These are phyloP conservation scores for Tympanoctomys barrerae DNA, from an alignment of 2,797 vertebrate species.

Conservation along the genomic window DNA sequence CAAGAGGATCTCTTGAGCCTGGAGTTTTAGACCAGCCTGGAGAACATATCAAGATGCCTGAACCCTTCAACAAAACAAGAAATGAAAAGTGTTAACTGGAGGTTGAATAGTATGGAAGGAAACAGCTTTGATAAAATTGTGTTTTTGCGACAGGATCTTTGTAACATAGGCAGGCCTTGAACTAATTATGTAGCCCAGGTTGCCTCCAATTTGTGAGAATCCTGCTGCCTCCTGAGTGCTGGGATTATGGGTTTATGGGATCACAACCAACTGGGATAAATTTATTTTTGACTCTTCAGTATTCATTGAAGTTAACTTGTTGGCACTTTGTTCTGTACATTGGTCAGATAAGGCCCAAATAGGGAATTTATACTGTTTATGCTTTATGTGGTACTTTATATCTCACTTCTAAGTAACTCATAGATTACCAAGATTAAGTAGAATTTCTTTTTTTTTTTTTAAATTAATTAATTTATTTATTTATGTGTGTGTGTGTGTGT, in stretches of 20 bases:
- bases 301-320: constrained; percentile 41
- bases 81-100: not conserved
- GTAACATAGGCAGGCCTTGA: not conserved
- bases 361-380: not conserved
- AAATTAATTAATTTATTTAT: too few species aligned
- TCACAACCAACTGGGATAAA: not conserved
- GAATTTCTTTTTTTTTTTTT: too few species aligned
- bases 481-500: too few species aligned
- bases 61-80: not conserved
- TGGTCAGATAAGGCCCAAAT: not conserved
- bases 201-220: not conserved
- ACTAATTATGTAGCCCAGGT: not conserved
- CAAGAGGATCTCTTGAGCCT: not conserved
- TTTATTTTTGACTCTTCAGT: constrained; percentile 34
- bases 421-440: constrained; percentile 2
- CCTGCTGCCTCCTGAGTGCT: not conserved
- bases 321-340: constrained; percentile 9
- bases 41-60: not conserved
- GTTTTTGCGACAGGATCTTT: not conserved
- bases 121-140: constrained; percentile 32
- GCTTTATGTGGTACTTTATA: not conserved
- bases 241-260: not conserved
- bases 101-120: not conserved
- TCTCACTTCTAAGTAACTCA: not conserved
- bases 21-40: not conserved